Evolutionary conservation across 2,888 invertebrate species (phyloP).

Genomic region (Brachynemurus nebulosus): DNA sequence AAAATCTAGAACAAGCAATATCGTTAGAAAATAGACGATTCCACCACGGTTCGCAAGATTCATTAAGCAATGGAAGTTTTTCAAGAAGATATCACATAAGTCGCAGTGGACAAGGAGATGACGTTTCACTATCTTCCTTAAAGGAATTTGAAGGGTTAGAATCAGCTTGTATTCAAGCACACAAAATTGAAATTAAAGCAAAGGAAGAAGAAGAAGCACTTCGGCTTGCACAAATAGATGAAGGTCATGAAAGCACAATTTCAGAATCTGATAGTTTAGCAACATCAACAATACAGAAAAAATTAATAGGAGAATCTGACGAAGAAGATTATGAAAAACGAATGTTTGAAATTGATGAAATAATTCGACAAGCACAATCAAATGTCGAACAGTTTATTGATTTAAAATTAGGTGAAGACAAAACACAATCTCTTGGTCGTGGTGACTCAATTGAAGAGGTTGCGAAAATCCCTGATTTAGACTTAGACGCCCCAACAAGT

Average conservation of each 20-base stretch:
- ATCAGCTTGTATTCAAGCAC: slow-evolving; percentile 72
- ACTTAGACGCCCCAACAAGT: slow-evolving; percentile 31
- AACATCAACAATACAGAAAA: slow-evolving; percentile 46
- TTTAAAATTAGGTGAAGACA: slow-evolving; percentile 38
- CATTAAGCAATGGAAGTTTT: slow-evolving; percentile 66
- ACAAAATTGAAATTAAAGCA: slow-evolving; percentile 67
- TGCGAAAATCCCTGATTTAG: slow-evolving; percentile 37
- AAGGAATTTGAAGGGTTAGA: slow-evolving; percentile 90
- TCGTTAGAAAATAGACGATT: slow-evolving; percentile 61
- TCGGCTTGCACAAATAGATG: slow-evolving; percentile 41
- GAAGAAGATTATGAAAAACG: slow-evolving; percentile 48
- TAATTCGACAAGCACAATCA: slow-evolving; percentile 49
- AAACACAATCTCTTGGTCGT: slow-evolving; percentile 36
- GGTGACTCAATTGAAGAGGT: slow-evolving; percentile 39
- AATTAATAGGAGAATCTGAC: slow-evolving; percentile 38
- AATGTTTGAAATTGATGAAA: slow-evolving; percentile 54
- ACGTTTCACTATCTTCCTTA: slow-evolving; percentile 71
- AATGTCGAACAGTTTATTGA: slow-evolving; percentile 49
- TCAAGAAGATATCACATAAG: slow-evolving; percentile 56
- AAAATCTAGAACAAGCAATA: slow-evolving; percentile 75
- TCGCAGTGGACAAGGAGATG: slow-evolving; percentile 67
- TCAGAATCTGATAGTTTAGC: slow-evolving; percentile 44
- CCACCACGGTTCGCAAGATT: slow-evolving; percentile 72
- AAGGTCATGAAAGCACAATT: slow-evolving; percentile 35
- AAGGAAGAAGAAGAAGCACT: slow-evolving; percentile 84